phyloP scores from a whole-genome alignment of 1,140 invertebrate species.

The Brachionus asplanchnoidis region DNA sequence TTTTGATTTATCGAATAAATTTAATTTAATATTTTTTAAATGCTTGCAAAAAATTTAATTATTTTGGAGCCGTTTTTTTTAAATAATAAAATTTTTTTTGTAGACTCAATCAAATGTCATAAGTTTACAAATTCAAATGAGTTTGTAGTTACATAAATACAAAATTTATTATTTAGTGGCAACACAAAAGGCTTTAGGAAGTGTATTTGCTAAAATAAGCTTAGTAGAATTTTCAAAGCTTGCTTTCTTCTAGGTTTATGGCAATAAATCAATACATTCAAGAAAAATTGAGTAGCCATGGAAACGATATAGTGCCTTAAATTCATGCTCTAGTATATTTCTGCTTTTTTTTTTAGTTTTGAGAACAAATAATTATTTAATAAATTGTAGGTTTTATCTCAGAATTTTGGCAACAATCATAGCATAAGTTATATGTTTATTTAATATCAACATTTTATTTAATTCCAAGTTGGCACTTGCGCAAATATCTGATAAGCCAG shows the following conservation, averaged over 20 bases:
- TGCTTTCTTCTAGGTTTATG: neutral
- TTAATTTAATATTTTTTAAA: too few species aligned
- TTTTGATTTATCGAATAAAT: too few species aligned
- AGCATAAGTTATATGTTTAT: neutral
- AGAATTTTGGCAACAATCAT: neutral
- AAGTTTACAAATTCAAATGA: too few species aligned
- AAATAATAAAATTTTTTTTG: too few species aligned
- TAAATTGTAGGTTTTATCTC: neutral
- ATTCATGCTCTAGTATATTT: neutral
- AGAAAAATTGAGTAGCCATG: neutral
- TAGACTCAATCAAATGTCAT: too few species aligned
- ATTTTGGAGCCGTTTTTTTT: too few species aligned
- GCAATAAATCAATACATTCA: neutral
- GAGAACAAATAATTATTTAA: neutral
- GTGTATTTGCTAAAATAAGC: neutral
- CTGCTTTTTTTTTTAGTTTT: neutral
- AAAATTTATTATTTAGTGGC: neutral
- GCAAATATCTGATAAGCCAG: neutral
- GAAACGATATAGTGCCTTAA: neutral
- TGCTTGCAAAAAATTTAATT: too few species aligned
- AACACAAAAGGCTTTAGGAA: neutral
- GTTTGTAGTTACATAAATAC: too few species aligned
- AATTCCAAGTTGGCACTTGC: neutral
- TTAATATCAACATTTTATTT: neutral
- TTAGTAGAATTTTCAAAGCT: neutral